These are phyloP conservation scores for Numenius arquata DNA, from an alignment of 2,113 vertebrate species.

Conservation along the genomic window DNA sequence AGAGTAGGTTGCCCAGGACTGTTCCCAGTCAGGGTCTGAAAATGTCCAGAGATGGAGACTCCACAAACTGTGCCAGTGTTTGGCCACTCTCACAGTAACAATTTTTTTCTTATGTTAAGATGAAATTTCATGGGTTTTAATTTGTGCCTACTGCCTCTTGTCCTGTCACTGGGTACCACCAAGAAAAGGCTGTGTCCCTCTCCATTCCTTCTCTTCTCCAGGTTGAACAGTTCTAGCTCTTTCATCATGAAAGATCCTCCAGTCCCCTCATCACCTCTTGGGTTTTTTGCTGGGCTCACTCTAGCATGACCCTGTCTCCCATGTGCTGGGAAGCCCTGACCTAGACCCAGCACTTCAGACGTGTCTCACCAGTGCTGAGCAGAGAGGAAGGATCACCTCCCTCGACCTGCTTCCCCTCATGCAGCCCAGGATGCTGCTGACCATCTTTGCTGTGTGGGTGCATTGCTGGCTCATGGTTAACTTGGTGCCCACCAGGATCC, in stretches of 20 bases:
- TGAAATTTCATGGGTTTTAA: neutral
- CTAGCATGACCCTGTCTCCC: neutral
- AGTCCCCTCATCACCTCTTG: neutral
- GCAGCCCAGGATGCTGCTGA: neutral
- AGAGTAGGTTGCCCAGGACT: neutral
- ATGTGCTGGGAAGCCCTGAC: neutral
- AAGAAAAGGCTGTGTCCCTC: neutral
- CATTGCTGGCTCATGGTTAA: neutral
- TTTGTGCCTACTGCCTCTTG: neutral
- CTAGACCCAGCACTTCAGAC: neutral
- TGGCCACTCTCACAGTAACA: neutral
- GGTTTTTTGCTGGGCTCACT: neutral
- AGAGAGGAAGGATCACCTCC: neutral
- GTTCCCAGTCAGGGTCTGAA: neutral
- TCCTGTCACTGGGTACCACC: neutral
- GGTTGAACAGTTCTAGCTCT: neutral
- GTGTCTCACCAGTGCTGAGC: neutral
- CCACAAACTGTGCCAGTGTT: neutral
- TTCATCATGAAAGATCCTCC: neutral
- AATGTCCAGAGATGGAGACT: neutral
- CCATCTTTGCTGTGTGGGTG: rapidly evolving
- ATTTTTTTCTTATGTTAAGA: neutral
- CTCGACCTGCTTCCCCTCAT: neutral
- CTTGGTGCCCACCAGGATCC: neutral
- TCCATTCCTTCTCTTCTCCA: neutral